phyloP scores from a whole-genome alignment of 2,113 vertebrate species.

The Conger conger region DNA sequence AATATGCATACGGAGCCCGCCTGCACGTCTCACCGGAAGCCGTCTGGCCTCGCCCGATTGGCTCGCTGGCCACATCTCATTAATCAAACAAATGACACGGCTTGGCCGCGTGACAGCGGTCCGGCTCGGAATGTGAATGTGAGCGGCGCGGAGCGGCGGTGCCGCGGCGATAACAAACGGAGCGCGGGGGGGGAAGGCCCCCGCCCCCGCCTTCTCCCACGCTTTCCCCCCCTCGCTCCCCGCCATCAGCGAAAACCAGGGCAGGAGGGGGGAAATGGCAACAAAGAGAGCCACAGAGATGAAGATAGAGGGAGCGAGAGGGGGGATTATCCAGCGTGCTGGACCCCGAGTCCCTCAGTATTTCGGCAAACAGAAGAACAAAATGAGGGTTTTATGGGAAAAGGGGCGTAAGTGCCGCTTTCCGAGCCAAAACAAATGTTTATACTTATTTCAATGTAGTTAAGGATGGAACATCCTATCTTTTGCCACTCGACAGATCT shows the following conservation, averaged over 20 bases:
- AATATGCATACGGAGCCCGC: conserved; percentile 22
- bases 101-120: conserved; percentile 7
- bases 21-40: not conserved
- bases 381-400: too few relatives aligned
- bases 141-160: not conserved
- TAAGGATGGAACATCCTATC: too few relatives aligned
- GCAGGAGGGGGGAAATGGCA: not conserved
- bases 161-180: not conserved
- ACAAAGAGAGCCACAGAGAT: not conserved
- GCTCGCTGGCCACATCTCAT: conserved; percentile 16
- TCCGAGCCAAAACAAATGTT: too few relatives aligned
- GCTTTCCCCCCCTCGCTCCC: not conserved
- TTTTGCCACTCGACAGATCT: too few relatives aligned
- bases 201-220: not conserved
- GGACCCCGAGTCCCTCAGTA: conserved; percentile 32
- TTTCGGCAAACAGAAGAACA: conserved; percentile 21
- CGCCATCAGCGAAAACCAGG: conserved; percentile 4
- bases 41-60: conserved; percentile 10
- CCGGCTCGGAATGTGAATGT: conserved; percentile 1
- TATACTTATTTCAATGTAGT: too few relatives aligned
- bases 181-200: not conserved
- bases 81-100: conserved; percentile 27
- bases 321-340: conserved; percentile 31
- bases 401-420: too few relatives aligned
- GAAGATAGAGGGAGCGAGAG: not conserved